phyloP scores from a whole-genome alignment of 2,888 invertebrate species.

The Perithous albicinctus region DNA sequence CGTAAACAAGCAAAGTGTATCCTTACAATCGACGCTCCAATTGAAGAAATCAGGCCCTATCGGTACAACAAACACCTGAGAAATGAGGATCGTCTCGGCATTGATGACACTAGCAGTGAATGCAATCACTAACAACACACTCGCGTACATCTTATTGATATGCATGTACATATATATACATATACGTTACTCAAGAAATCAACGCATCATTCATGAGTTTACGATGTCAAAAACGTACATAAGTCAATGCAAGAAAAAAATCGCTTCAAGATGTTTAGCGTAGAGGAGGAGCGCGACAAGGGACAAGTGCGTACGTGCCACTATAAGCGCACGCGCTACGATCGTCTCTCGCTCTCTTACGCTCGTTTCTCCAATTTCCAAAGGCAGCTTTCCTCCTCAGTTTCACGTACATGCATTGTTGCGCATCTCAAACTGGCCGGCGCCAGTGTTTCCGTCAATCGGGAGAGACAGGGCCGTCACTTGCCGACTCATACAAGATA shows the following conservation, averaged over 20 bases:
- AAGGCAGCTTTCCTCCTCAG: conserved; percentile 18
- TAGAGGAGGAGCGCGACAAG: conserved; percentile 13
- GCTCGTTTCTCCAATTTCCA: conserved; percentile 32
- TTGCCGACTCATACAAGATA: not conserved
- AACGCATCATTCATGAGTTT: conserved; percentile 36
- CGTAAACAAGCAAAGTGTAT: not conserved
- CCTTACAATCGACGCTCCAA: conserved; percentile 90
- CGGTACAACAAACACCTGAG: conserved; percentile 92
- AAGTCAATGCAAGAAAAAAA: conserved; percentile 22
- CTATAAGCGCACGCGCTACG: conserved; percentile 45
- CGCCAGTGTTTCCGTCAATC: conserved; percentile 62
- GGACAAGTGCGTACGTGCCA: conserved; percentile 40
- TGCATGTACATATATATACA: too few relatives aligned
- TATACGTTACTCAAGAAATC: conserved; percentile 50
- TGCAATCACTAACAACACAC: conserved; percentile 55
- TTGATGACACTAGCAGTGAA: conserved; percentile 73
- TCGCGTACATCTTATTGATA: conserved; percentile 46
- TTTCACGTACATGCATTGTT: conserved; percentile 37
- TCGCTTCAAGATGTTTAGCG: not conserved
- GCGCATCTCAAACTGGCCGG: conserved; percentile 54
- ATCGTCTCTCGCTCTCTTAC: conserved; percentile 13
- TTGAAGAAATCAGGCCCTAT: conserved; percentile 92
- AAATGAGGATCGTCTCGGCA: conserved; percentile 87
- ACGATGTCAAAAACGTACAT: conserved; percentile 16
- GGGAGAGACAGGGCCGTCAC: conserved; percentile 44